Conservation (phyloP, 2,113 vertebrate species). For the Cochlearius cochlearius region DNA sequence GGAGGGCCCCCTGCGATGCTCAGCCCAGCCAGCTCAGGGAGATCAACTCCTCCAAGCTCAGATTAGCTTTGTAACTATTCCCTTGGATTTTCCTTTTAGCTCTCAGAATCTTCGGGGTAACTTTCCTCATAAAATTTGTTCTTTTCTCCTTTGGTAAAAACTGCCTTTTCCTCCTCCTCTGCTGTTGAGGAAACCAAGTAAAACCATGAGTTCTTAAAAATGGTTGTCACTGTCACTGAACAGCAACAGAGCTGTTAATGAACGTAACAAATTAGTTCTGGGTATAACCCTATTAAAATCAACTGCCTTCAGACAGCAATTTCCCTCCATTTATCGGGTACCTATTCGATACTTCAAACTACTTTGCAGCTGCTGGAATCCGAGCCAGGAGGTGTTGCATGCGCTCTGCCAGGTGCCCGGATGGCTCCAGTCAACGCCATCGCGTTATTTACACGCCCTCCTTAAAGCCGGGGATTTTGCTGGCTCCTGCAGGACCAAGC, state of each 20-base stretch:
- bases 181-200: not conserved
- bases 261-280: not conserved
- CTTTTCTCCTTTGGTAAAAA: not conserved
- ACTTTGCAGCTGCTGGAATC: not conserved
- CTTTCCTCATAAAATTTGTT: not conserved
- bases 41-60: not conserved
- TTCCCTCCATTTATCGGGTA: not conserved
- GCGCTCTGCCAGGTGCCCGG: not conserved
- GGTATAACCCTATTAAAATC: not conserved
- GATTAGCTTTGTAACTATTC: not conserved
- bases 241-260: not conserved
- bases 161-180: not conserved
- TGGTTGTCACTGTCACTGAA: not conserved
- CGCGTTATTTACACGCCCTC: not conserved
- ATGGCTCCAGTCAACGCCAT: not conserved
- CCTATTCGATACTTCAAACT: not conserved
- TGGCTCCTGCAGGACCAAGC: not conserved
- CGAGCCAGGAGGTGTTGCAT: fast-evolving
- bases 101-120: not conserved
- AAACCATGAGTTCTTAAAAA: not conserved
- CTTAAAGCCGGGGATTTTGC: not conserved
- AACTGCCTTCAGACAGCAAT: not conserved
- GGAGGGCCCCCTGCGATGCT: not conserved
- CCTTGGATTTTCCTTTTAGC: not conserved
- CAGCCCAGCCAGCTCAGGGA: not conserved